Evolutionary conservation across 37 sponge, comb jelly and placozoan species (phyloP).

Genomic region (Agelas oroides): DNA sequence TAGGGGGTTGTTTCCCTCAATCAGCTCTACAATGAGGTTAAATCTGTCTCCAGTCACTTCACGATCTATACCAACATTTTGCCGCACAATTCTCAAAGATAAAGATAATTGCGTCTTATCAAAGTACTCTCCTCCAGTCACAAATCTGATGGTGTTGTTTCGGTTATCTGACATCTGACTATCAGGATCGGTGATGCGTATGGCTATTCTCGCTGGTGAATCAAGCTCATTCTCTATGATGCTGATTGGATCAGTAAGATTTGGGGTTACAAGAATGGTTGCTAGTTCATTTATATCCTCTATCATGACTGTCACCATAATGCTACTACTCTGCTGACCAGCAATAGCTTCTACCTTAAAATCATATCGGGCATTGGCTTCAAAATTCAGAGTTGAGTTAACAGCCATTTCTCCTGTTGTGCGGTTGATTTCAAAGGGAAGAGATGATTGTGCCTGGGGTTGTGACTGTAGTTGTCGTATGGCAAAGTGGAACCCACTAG

Average conservation of each 20-base stretch:
- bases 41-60: background rate
- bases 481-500: background rate
- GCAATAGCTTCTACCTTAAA: background rate
- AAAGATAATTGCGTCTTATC: too few relatives aligned
- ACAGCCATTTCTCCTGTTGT: slow-evolving; percentile 11
- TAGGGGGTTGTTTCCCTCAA: slow-evolving; percentile 15
- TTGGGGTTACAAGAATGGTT: background rate
- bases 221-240: background rate
- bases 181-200: background rate
- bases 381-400: background rate
- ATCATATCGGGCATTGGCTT: background rate
- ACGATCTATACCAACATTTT: background rate
- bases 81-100: background rate
- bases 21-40: background rate
- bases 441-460: background rate
- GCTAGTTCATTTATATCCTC: slow-evolving; percentile 31
- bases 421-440: slow-evolving; percentile 10
- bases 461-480: too few relatives aligned
- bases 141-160: background rate
- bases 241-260: background rate
- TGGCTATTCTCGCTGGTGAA: background rate
- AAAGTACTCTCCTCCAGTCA: slow-evolving; percentile 6
- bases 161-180: background rate
- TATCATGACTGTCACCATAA: background rate
- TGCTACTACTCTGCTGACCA: background rate